Conservation (phyloP, 2,797 vertebrate species). For the Benthosema pterotum region DNA sequence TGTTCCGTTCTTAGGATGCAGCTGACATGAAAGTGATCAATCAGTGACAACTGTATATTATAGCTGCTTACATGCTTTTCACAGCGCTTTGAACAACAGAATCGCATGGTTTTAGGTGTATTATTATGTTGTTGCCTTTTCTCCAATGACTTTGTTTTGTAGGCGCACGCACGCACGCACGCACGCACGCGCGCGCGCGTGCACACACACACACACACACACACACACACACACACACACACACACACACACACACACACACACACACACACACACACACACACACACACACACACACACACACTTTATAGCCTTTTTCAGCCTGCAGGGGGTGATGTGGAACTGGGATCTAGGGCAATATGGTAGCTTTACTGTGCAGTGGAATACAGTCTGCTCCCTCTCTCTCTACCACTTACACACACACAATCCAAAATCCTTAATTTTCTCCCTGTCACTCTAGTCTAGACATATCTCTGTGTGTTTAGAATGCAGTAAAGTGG, state of each 20-base stretch:
- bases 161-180: neutral
- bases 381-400: neutral
- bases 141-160: no score
- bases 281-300: conserved; percentile 2
- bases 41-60: neutral
- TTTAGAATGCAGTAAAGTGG: conserved; percentile 32
- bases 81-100: neutral
- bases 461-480: no score
- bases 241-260: conserved; percentile 8
- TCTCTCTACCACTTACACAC: conserved; percentile 35
- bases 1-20: neutral
- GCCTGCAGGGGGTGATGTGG: conserved; percentile 71
- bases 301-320: conserved; percentile 28
- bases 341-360: conserved; percentile 46
- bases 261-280: conserved; percentile 1
- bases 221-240: neutral
- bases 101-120: no score
- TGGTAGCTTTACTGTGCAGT: neutral
- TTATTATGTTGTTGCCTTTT: no score
- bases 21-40: neutral
- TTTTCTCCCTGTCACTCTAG: conserved; percentile 22
- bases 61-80: neutral
- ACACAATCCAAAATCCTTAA: neutral
- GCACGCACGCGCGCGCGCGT: neutral
- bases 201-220: neutral